Evolutionary conservation across 2,888 invertebrate species (phyloP).

Genomic region (Athrips mouffetella): DNA sequence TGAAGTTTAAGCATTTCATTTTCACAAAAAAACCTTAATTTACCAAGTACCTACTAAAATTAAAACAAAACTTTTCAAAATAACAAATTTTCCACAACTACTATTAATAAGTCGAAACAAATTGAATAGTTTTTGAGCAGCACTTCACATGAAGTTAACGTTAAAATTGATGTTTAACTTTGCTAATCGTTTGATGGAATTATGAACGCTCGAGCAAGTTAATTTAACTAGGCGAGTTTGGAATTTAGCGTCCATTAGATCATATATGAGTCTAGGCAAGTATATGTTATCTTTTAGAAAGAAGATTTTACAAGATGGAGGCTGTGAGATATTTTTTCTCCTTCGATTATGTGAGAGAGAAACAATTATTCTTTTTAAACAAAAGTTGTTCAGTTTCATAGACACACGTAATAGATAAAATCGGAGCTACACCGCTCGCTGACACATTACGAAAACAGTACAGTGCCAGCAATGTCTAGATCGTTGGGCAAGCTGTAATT

Average conservation of each 20-base stretch:
- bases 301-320: no score
- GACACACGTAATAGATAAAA: no score
- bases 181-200: slow-evolving; percentile 4
- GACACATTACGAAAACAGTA: no score
- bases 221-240: slow-evolving; percentile 5
- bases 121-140: neutral
- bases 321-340: no score
- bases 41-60: neutral
- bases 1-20: no score
- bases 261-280: no score
- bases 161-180: slow-evolving; percentile 5
- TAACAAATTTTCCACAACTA: no score
- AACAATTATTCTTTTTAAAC: neutral
- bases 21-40: no score
- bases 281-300: no score
- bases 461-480: no score
- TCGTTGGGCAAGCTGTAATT: no score
- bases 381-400: neutral
- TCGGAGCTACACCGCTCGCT: no score
- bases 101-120: neutral
- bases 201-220: slow-evolving; percentile 2
- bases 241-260: neutral
- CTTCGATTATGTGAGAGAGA: neutral
- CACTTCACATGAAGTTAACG: neutral
- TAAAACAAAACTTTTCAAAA: neutral